Conservation (phyloP, 2,888 invertebrate species). For the Brenthis ino region DNA sequence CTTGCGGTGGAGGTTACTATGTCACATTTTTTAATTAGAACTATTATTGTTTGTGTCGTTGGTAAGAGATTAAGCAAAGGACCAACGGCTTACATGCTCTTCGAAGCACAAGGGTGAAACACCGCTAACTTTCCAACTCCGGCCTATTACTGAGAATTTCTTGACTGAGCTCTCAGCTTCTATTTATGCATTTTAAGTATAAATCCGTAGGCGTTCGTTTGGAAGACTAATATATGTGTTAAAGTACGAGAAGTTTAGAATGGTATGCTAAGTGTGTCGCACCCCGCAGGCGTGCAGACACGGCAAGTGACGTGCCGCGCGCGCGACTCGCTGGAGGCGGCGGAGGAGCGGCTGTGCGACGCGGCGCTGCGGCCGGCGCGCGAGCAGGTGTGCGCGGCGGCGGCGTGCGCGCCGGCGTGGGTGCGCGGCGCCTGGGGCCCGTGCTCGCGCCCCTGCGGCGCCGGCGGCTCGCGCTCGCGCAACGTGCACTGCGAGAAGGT, state of each 20-base stretch:
- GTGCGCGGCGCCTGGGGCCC: slow-evolving; percentile 88
- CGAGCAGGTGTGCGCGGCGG: slow-evolving; percentile 87
- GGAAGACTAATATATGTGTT: too few relatives aligned
- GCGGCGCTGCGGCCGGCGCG: slow-evolving; percentile 86
- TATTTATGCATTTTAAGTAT: neutral
- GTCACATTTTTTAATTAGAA: neutral
- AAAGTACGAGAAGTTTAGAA: too few relatives aligned
- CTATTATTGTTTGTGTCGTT: too few relatives aligned
- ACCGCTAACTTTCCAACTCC: too few relatives aligned
- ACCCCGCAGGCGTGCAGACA: slow-evolving; percentile 84
- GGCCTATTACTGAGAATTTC: too few relatives aligned
- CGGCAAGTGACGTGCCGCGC: slow-evolving; percentile 92
- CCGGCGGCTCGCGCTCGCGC: slow-evolving; percentile 86
- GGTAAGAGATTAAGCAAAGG: too few relatives aligned
- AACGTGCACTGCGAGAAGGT: slow-evolving; percentile 91
- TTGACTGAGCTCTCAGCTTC: neutral
- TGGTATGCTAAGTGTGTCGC: too few relatives aligned
- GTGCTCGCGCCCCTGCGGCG: slow-evolving; percentile 92
- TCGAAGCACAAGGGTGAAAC: too few relatives aligned
- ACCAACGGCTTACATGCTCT: too few relatives aligned
- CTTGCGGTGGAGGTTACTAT: slow-evolving; percentile 92
- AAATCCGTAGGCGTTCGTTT: too few relatives aligned
- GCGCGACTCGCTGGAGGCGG: slow-evolving; percentile 86
- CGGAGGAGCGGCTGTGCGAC: slow-evolving; percentile 90
- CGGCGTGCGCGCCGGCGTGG: slow-evolving; percentile 92